Percentiles rank a stretch among this genome's conserved stretches.
Evolutionary conservation across 2,888 invertebrate species (phyloP).

Genomic region (Drosophila pseudotalamancana): DNA sequence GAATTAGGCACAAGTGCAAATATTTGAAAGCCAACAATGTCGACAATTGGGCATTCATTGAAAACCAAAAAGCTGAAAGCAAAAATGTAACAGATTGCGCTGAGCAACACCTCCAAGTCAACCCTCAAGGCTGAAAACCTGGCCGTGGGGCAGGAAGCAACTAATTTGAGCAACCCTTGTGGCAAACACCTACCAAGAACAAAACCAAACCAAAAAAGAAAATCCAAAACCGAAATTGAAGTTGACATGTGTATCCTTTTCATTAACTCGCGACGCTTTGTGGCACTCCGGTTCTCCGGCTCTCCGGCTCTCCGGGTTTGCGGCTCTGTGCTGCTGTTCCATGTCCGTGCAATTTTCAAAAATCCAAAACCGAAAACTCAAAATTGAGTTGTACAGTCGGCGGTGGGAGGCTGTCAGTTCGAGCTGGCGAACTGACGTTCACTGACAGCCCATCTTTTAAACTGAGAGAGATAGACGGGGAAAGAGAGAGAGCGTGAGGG

Average conservation of each 20-base stretch:
- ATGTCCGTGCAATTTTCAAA: conserved; percentile 61
- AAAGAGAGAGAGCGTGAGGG: conserved; percentile 2
- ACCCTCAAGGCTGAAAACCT: conserved; percentile 51
- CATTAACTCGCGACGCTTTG: conserved; percentile 82
- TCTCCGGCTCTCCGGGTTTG: conserved; percentile 25
- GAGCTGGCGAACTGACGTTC: conserved; percentile 75
- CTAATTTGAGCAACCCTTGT: conserved; percentile 77
- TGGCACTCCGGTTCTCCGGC: conserved; percentile 20
- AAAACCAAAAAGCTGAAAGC: conserved; percentile 9
- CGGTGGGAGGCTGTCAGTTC: conserved; percentile 70
- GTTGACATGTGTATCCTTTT: conserved; percentile 84
- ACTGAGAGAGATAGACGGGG: conserved; percentile 23
- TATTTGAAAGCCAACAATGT: conserved; percentile 62
- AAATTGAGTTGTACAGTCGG: conserved; percentile 78
- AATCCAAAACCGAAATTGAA: conserved; percentile 75
- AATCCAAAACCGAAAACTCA: conserved; percentile 65
- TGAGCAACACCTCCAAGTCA: conserved; percentile 73
- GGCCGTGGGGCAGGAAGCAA: conserved; percentile 57
- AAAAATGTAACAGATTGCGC: conserved; percentile 82
- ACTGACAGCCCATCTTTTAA: conserved; percentile 68
- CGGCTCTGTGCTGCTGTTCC: conserved; percentile 38
- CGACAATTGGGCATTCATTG: conserved; percentile 11
- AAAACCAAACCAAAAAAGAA: conserved; percentile 12
- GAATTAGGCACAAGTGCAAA: conserved; percentile 71
- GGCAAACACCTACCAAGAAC: conserved; percentile 58